phyloP scores from a whole-genome alignment of 2,797 vertebrate genomes.

The Atherinosoma microstoma region DNA sequence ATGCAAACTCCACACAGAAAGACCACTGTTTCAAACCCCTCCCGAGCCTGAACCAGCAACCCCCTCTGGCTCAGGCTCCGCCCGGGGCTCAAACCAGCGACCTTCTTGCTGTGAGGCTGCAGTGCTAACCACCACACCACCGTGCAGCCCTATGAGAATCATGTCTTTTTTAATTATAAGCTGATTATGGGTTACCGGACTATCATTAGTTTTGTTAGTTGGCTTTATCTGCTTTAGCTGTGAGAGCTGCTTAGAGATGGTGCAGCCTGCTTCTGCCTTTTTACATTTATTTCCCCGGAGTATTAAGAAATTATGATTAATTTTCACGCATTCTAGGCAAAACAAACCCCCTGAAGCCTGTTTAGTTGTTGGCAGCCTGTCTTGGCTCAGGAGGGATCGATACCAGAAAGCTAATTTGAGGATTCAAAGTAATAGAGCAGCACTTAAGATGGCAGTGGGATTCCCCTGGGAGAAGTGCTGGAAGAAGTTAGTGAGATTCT shows the following conservation, averaged over 20 bases:
- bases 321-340: slow-evolving; percentile 1
- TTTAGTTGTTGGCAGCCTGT: background rate
- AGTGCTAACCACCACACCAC: too few relatives aligned
- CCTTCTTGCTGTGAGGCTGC: too few relatives aligned
- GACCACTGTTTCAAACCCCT: too few relatives aligned
- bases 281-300: background rate
- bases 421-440: slow-evolving; percentile 23
- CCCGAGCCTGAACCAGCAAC: too few relatives aligned
- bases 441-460: slow-evolving; percentile 27
- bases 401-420: slow-evolving; percentile 16
- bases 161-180: background rate
- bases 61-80: too few relatives aligned
- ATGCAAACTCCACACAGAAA: too few relatives aligned
- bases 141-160: background rate
- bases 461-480: slow-evolving; percentile 19
- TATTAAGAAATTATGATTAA: background rate
- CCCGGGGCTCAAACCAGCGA: too few relatives aligned
- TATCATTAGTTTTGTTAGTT: background rate
- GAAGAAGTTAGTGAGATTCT: background rate
- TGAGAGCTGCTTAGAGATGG: background rate
- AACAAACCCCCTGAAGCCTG: background rate
- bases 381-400: background rate
- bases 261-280: background rate
- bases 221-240: background rate
- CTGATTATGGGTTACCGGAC: background rate